Percentiles rank a stretch among this genome's conserved stretches.
These are phyloP conservation scores for Eugnorisma glareosa DNA, from an alignment of 2,888 invertebrate species.

Conservation along the genomic window DNA sequence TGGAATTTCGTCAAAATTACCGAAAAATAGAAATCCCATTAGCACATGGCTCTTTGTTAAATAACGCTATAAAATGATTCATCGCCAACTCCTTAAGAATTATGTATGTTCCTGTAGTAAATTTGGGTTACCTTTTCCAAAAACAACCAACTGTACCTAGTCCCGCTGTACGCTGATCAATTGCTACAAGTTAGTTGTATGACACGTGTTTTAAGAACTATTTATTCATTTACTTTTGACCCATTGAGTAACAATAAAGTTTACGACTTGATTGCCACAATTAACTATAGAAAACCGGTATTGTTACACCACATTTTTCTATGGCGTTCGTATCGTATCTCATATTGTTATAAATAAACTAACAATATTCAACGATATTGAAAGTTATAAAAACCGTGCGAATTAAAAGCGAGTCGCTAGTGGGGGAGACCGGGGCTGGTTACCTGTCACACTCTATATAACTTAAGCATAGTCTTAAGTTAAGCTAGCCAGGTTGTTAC, in stretches of 20 bases:
- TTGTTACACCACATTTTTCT: constrained; percentile 41
- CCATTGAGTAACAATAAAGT: not conserved
- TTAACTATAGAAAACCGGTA: constrained; percentile 39
- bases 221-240: not conserved
- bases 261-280: constrained; percentile 16
- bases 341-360: not conserved
- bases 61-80: not conserved
- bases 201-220: not conserved
- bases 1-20: not conserved
- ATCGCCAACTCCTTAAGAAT: not conserved
- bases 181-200: not conserved
- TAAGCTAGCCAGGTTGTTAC: not conserved
- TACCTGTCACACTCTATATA: too few species aligned
- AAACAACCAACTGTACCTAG: not conserved
- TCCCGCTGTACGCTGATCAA: not conserved
- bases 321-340: not conserved
- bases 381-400: not conserved
- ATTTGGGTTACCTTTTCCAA: not conserved
- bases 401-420: not conserved
- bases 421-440: not conserved
- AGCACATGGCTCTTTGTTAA: not conserved
- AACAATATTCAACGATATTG: too few species aligned
- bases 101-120: not conserved
- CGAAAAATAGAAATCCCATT: not conserved
- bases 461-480: too few species aligned